These are phyloP conservation scores for Epistrophella euchroma DNA, from an alignment of 2,888 invertebrate species.

Conservation along the genomic window DNA sequence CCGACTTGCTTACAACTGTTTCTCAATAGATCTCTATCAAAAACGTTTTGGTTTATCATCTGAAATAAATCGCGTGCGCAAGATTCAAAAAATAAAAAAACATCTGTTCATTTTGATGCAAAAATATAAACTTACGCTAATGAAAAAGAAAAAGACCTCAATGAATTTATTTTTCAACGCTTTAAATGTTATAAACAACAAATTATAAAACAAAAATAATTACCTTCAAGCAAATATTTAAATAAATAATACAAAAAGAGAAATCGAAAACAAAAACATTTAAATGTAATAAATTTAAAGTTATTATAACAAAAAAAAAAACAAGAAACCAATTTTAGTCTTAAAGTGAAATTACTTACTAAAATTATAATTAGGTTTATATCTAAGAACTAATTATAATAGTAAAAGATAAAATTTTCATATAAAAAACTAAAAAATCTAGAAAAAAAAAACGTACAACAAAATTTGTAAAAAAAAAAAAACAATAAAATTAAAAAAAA, in stretches of 20 bases:
- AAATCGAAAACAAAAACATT: slow-evolving; percentile 28
- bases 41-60: slow-evolving; percentile 25
- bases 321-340: slow-evolving; percentile 68
- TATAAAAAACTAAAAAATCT: slow-evolving; percentile 53
- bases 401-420: slow-evolving; percentile 69
- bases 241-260: slow-evolving; percentile 23
- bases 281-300: slow-evolving; percentile 37
- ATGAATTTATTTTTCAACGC: slow-evolving; percentile 72
- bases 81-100: slow-evolving; percentile 19
- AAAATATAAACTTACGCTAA: slow-evolving; percentile 10
- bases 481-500: slow-evolving; percentile 57
- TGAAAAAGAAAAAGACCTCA: slow-evolving; percentile 48
- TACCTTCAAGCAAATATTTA: slow-evolving; percentile 29
- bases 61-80: slow-evolving; percentile 24
- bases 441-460: slow-evolving; percentile 69
- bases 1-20: background rate
- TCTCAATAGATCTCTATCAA: slow-evolving; percentile 1
- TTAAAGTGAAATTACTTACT: slow-evolving; percentile 70
- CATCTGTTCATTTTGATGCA: slow-evolving; percentile 17
- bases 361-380: slow-evolving; percentile 72
- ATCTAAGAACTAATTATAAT: slow-evolving; percentile 74
- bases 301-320: slow-evolving; percentile 21
- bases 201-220: slow-evolving; percentile 33
- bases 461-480: slow-evolving; percentile 69
- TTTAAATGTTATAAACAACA: slow-evolving; percentile 73